Conservation (phyloP, 2,113 vertebrate genomes). For the Lagenorhynchus albirostris region DNA sequence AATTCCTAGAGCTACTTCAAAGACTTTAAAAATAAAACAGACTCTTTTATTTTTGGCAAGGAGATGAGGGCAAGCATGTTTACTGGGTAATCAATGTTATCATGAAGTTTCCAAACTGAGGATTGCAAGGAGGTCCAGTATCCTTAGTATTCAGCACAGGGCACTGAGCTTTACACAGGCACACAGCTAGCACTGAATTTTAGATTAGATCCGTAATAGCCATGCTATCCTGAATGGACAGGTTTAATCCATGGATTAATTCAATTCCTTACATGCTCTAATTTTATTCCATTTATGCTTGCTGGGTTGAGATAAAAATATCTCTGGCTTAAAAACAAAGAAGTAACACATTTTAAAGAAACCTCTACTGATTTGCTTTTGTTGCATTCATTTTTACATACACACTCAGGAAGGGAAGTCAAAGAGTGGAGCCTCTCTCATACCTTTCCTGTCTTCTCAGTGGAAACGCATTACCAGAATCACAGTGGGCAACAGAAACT, state of each 20-base stretch:
- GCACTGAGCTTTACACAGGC: conserved; percentile 17
- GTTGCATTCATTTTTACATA: conserved; percentile 16
- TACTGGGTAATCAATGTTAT: conserved; percentile 10
- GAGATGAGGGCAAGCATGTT: neutral
- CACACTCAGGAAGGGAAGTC: neutral
- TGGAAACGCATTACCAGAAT: neutral
- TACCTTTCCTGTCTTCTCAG: neutral
- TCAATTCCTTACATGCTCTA: conserved; percentile 28
- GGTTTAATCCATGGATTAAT: conserved; percentile 52
- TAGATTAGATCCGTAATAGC: conserved; percentile 49
- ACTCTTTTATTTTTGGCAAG: neutral
- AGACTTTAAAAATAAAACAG: conserved; percentile 47
- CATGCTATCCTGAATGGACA: conserved; percentile 3
- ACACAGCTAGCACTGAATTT: conserved; percentile 49
- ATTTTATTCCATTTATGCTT: conserved; percentile 45
- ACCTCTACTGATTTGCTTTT: neutral
- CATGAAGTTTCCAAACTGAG: conserved; percentile 15
- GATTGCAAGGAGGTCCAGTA: neutral
- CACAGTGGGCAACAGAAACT: neutral
- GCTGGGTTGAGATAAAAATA: conserved; percentile 60
- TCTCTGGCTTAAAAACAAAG: conserved; percentile 32
- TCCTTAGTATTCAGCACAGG: neutral
- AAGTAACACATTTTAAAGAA: conserved; percentile 32
- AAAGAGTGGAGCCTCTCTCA: neutral
- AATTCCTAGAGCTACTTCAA: conserved; percentile 35